Evolutionary conservation across 2,888 invertebrate genomes (phyloP).

Genomic region (Cataglyphis albicans): DNA sequence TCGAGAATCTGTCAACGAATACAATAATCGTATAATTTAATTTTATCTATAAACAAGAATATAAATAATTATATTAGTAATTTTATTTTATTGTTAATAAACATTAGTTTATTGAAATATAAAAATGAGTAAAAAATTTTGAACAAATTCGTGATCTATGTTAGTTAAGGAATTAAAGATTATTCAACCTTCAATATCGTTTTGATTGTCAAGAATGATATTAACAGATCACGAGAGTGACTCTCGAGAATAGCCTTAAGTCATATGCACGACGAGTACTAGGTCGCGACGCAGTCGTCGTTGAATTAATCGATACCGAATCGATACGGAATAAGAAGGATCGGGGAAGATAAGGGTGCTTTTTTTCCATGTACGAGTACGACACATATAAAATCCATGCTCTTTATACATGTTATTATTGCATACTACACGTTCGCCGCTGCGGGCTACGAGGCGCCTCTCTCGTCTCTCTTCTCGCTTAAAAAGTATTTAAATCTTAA

Average conservation of each 20-base stretch:
- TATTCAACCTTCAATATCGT: not conserved
- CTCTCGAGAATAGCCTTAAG: conserved; percentile 60
- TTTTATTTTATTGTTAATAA: not conserved
- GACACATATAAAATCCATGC: conserved; percentile 74
- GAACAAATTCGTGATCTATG: not conserved
- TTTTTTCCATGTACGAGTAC: conserved; percentile 61
- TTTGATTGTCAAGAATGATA: conserved; percentile 70
- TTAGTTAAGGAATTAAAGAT: not conserved
- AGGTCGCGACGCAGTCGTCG: conserved; percentile 26
- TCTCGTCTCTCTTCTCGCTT: conserved; percentile 57
- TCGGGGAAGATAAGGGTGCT: conserved; percentile 43
- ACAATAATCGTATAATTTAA: conserved; percentile 10
- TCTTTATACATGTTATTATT: conserved; percentile 79
- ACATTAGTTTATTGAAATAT: conserved; percentile 4
- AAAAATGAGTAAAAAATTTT: not conserved
- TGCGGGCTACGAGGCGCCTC: conserved; percentile 59
- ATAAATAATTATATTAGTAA: not conserved
- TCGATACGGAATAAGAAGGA: conserved; percentile 21
- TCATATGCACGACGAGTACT: conserved; percentile 21
- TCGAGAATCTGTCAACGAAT: conserved; percentile 51
- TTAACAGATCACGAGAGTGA: conserved; percentile 8
- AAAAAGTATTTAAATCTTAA: conserved; percentile 55
- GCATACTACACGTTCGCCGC: conserved; percentile 80
- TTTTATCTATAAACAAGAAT: not conserved
- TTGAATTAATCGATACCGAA: conserved; percentile 23